These are phyloP conservation scores for Campylomormyrus tamandua DNA, from an alignment of 2,113 vertebrate species.

Conservation along the genomic window DNA sequence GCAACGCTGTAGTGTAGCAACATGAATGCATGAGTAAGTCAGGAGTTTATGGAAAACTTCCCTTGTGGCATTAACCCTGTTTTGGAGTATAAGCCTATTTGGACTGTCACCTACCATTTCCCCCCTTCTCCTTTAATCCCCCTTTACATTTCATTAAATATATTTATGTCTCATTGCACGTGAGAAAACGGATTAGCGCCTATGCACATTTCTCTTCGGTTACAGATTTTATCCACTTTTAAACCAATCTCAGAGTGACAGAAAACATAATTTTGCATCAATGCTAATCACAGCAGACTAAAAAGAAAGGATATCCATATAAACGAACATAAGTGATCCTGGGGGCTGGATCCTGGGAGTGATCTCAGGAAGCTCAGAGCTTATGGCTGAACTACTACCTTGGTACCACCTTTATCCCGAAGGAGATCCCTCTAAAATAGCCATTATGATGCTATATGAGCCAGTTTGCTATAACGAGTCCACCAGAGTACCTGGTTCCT, in stretches of 20 bases:
- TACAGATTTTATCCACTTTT: not conserved
- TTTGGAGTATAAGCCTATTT: slow-evolving; percentile 47
- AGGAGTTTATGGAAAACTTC: slow-evolving; percentile 57
- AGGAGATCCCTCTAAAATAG: not conserved
- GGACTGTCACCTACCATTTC: slow-evolving; percentile 20
- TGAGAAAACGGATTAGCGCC: not conserved
- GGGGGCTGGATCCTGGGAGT: not conserved
- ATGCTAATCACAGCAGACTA: not conserved
- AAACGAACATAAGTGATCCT: not conserved
- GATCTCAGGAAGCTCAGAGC: not conserved
- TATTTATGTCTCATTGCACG: not conserved
- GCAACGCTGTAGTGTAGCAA: slow-evolving; percentile 47
- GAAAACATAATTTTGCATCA: not conserved
- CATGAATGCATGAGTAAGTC: slow-evolving; percentile 45
- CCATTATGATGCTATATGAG: not conserved
- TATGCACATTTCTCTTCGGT: not conserved
- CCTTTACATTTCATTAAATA: not conserved
- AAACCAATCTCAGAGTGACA: not conserved
- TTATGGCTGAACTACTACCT: not conserved
- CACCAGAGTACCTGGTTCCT: not conserved
- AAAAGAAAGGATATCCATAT: not conserved
- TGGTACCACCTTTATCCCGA: not conserved
- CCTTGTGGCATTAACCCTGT: slow-evolving; percentile 48
- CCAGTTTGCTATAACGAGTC: not conserved
- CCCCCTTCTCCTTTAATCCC: slow-evolving; percentile 24